Base-by-base conservation (phyloP, 2,113 vertebrate genomes). In the Phyllostomus hastatus region DNA sequence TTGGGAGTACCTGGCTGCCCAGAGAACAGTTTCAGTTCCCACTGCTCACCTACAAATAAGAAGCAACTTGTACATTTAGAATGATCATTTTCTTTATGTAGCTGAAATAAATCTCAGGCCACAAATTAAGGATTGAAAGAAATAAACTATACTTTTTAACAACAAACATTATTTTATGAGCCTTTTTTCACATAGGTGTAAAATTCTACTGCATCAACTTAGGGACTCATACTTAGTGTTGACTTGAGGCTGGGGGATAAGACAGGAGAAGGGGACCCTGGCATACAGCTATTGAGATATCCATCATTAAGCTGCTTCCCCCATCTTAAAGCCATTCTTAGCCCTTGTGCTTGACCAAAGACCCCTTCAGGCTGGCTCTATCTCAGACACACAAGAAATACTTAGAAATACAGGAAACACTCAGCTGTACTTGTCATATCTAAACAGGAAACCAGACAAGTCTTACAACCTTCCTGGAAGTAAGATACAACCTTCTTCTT, bases 61-160 rank as follows among this genome's bases (percentile, higher is more conserved):
- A 89, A 61, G 41, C 50, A 88, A 48, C 57, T 80, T 81, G 19
- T 14, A 48, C 50, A 24, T 69, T 72, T 35, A 84, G 73, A 66
- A 94, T 50, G 41, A 67, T 95, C 43, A 83, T 91, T 93, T 69
- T 94, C 78, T 94, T 75, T 59, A 66, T 70, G 38, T 75, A 93
- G 33, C 73, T 69, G 43, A 90, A 93, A 92, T 91, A 91, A 92
- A 86, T 69, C 69, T 91, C 57, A 89, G 33, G 64, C 22, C 75
- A 75, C 75, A 97, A 84, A 48, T 87, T 87, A 90, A 84, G 35
- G 4, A 1, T 38, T 76, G 64, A 94, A 94, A 92, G 50, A 94
- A 87, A 91, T 72, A 28, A 82, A 50, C 28, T 91, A 87, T 69
- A 20, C 38, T 88, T 91, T 95, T 78, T 80, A 95, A 86, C 86